Conservation (phyloP, 2,797 vertebrate genomes). For the Enteromius unitaeniatus region DNA sequence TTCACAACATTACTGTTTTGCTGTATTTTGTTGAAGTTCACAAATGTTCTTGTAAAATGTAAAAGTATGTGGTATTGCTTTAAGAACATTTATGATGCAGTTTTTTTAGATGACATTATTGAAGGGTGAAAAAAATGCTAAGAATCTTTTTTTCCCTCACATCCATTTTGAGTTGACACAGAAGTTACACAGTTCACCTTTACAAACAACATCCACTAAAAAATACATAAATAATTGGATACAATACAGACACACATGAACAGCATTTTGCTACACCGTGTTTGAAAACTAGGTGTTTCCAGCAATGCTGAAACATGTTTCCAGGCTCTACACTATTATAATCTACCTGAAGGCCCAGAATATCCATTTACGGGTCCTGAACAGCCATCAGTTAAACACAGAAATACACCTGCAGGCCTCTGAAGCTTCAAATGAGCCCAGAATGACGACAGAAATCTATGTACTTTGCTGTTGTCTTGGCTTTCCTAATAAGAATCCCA, state of each 20-base stretch:
- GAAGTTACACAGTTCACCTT: neutral
- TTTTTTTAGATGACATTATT: neutral
- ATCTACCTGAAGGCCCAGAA: neutral
- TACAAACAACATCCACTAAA: neutral
- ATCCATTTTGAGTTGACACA: neutral
- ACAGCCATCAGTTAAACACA: neutral
- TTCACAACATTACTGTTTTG: too few species aligned
- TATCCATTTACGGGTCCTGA: slow-evolving; percentile 2
- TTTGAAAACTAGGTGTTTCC: neutral
- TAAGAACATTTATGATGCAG: neutral
- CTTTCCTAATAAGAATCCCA: slow-evolving; percentile 35
- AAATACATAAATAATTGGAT: neutral
- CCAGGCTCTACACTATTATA: neutral
- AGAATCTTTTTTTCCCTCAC: too few species aligned
- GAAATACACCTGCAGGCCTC: slow-evolving; percentile 1
- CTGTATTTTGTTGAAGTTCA: neutral
- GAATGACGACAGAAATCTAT: neutral
- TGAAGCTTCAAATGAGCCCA: slow-evolving; percentile 1
- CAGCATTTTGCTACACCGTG: neutral
- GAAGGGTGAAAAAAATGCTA: too few species aligned
- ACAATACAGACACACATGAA: neutral
- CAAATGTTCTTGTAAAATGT: neutral
- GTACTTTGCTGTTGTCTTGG: slow-evolving; percentile 4
- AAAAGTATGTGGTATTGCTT: neutral
- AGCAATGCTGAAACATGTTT: neutral